A percentile compares a stretch with the other conserved stretches of the same genome.
Conservation (phyloP, 2,888 invertebrate species). For the Auanema sp. region DNA sequence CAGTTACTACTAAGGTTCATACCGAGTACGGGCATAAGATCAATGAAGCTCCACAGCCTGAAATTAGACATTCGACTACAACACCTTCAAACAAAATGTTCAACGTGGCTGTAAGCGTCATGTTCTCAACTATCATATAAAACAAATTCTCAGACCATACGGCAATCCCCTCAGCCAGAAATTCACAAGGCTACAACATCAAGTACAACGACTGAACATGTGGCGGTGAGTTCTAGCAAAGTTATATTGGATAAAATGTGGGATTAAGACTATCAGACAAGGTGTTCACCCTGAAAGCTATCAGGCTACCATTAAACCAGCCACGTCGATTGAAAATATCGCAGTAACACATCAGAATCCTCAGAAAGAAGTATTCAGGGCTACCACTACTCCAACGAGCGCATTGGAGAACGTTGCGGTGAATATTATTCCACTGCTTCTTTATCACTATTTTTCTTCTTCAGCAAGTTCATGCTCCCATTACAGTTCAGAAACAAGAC, state of each 20-base stretch:
- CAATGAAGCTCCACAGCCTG: conserved; percentile 36
- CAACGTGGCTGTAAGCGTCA: conserved; percentile 26
- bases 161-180: conserved; percentile 41
- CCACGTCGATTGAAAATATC: conserved; percentile 41
- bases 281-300: conserved; percentile 35
- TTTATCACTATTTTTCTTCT: conserved; percentile 6
- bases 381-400: not conserved
- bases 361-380: not conserved
- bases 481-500: conserved; percentile 21
- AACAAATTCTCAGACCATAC: conserved; percentile 22
- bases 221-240: conserved; percentile 18
- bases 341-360: conserved; percentile 22
- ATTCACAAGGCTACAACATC: conserved; percentile 30
- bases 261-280: conserved; percentile 25
- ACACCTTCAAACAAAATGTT: conserved; percentile 30
- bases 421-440: too few species aligned
- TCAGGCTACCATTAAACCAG: conserved; percentile 31
- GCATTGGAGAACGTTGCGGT: not conserved
- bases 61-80: conserved; percentile 27
- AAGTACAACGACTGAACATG: conserved; percentile 32
- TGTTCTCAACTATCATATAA: not conserved
- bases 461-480: conserved; percentile 33
- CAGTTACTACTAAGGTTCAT: not conserved
- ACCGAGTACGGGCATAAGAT: conserved; percentile 22
- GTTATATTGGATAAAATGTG: not conserved